Percentiles rank a stretch among this genome's conserved stretches.
phyloP scores from a whole-genome alignment of 2,888 invertebrate genomes.

The Dicycla oo region DNA sequence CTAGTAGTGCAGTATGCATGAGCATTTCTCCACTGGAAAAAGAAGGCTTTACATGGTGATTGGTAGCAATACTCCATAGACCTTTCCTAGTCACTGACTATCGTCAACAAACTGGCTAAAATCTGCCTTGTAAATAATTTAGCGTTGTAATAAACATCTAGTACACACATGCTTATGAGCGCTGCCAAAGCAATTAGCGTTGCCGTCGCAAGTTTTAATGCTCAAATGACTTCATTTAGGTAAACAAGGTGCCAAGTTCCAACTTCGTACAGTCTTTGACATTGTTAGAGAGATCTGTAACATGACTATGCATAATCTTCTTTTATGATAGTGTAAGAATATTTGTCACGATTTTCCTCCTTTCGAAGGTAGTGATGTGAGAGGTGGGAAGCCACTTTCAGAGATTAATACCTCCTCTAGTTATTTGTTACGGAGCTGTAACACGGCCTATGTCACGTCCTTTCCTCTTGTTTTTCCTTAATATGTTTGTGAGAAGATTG shows the following conservation, averaged over 20 bases:
- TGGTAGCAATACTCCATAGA: background rate
- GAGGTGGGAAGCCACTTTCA: conserved; percentile 65
- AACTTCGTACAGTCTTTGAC: conserved; percentile 21
- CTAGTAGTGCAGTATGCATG: too few species aligned
- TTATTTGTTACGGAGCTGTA: conserved; percentile 60
- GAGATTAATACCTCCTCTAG: conserved; percentile 71
- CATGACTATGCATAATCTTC: conserved; percentile 13
- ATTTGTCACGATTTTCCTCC: conserved; percentile 45
- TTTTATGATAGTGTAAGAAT: conserved; percentile 14
- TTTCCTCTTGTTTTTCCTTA: conserved; percentile 38
- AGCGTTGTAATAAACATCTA: conserved; percentile 27
- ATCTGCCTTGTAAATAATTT: conserved; percentile 7
- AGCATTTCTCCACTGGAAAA: too few species aligned
- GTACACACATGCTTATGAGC: conserved; percentile 15
- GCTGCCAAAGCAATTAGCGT: conserved; percentile 56
- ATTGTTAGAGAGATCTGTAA: conserved; percentile 13
- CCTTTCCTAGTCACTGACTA: background rate
- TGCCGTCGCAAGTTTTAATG: conserved; percentile 27
- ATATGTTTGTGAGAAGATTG: conserved; percentile 27
- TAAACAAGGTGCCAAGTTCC: conserved; percentile 46
- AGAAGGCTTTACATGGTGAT: background rate
- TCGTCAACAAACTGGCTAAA: background rate
- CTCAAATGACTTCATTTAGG: conserved; percentile 47
- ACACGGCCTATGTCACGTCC: conserved; percentile 20
- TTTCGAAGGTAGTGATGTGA: conserved; percentile 64